These are phyloP conservation scores for Nasonia vitripennis DNA, from an alignment of 1,140 invertebrate genomes.

Conservation along the genomic window DNA sequence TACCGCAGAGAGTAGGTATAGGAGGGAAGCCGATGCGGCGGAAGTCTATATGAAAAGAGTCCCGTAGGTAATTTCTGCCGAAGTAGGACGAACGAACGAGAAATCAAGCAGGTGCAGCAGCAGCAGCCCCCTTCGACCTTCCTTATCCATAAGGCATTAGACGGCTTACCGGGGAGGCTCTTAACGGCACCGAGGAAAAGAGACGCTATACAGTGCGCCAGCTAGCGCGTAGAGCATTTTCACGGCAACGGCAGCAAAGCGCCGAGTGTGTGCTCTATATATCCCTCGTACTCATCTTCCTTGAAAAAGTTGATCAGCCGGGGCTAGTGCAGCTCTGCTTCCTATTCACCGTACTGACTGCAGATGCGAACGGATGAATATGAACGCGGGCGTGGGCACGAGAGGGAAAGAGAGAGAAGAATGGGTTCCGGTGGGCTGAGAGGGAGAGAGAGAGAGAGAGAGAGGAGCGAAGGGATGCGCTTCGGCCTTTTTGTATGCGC, in stretches of 20 bases:
- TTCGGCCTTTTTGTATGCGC: background rate
- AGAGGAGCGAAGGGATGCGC: background rate
- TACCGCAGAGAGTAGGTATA: background rate
- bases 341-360: background rate
- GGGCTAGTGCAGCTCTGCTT: background rate
- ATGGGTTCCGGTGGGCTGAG: background rate
- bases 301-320: slow-evolving; percentile 16
- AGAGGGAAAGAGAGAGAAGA: background rate
- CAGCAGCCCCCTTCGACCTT: slow-evolving; percentile 44
- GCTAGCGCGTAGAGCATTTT: background rate
- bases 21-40: slow-evolving; percentile 15
- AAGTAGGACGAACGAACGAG: slow-evolving; percentile 42
- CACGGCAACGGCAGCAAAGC: background rate
- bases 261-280: background rate
- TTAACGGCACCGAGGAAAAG: slow-evolving; percentile 50
- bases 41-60: slow-evolving; percentile 55
- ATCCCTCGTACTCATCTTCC: background rate
- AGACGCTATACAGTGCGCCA: background rate
- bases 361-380: background rate
- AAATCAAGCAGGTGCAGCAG: slow-evolving; percentile 52
- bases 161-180: slow-evolving; percentile 56
- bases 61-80: slow-evolving; percentile 60
- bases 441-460: no score
- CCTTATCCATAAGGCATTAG: slow-evolving; percentile 57
- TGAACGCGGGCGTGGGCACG: background rate